phyloP scores from a whole-genome alignment of 2,113 vertebrate species.

The Helogale parvula region DNA sequence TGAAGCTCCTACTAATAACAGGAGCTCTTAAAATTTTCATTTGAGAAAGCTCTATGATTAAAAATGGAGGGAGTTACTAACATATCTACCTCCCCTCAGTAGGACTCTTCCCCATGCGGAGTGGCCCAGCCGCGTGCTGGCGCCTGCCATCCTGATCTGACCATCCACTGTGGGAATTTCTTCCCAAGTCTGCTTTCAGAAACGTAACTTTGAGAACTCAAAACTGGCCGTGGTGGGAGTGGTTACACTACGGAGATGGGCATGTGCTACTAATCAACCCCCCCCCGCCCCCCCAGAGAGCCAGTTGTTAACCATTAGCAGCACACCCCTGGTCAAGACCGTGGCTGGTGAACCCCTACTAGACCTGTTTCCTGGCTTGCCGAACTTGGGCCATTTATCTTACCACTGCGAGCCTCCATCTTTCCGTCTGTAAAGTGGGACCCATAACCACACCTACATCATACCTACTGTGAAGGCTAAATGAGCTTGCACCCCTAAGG shows the following conservation, averaged over 20 bases:
- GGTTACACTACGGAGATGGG: neutral
- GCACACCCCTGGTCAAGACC: neutral
- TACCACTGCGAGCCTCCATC: neutral
- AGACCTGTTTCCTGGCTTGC: neutral
- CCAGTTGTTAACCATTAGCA: neutral
- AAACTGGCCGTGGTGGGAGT: neutral
- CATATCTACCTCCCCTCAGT: neutral
- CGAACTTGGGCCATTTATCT: neutral
- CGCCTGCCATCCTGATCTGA: fast-evolving
- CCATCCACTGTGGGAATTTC: no score
- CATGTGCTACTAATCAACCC: neutral
- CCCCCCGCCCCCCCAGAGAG: neutral
- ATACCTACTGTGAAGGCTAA: neutral
- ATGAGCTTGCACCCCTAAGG: neutral
- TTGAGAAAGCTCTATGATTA: neutral
- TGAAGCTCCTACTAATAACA: neutral
- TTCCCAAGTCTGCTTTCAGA: neutral
- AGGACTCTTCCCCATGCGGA: neutral
- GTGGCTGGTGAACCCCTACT: neutral
- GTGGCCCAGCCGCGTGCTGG: neutral
- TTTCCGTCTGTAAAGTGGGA: neutral
- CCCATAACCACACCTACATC: neutral
- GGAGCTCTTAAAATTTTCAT: neutral
- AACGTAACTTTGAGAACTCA: neutral
- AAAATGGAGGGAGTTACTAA: neutral